Evolutionary conservation across 2,888 invertebrate genomes (phyloP), one percentile per base, ranked within the genome.

Genomic region (Drosophila barbarae): DNA sequence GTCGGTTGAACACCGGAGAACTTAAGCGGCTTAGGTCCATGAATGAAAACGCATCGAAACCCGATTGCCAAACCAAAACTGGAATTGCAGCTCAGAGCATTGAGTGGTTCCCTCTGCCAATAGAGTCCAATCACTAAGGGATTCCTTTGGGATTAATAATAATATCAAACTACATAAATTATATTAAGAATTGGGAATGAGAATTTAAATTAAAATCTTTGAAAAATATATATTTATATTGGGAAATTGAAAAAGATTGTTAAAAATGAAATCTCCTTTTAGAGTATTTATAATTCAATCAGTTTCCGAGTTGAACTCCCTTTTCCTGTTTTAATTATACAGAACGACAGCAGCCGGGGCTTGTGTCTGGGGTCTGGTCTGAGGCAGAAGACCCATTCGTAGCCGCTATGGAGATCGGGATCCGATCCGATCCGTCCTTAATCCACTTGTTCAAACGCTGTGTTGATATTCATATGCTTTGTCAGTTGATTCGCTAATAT

Each of bases 391-490:
- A 46, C 18, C 13, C 46, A 32, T 21, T 32, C 46, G 21, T 13
- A 13, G 46, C 21, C 34, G 23, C 21, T 26, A 39, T 32, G 53
- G 39, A 51, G 39, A 51, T 35, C 59, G 49, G 63, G 63, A 39
- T 41, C 26, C 32, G 47, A 67, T 63, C 56, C 52, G 65, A 67
- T 63, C 56, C 52, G 65, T 60, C 42, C 73, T 80, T 80, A 80
- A 80, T 80, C 79, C 79, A 80, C 85, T 82, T 84, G 80, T 84
- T 81, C 80, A 81, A 81, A 81, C 70, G 80, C 83, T 85, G 85
- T 77, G 85, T 77, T 81, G 81, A 81, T 81, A 81, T 85, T 81
- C 85, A 81, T 85, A 77, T 83, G 84, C 85, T 85, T 85, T 81
- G 81, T 81, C 81, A 81, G 81, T 83, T 81, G 85, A 85, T 83